Conservation (phyloP, 2,113 vertebrate genomes). For the Panthera leo region DNA sequence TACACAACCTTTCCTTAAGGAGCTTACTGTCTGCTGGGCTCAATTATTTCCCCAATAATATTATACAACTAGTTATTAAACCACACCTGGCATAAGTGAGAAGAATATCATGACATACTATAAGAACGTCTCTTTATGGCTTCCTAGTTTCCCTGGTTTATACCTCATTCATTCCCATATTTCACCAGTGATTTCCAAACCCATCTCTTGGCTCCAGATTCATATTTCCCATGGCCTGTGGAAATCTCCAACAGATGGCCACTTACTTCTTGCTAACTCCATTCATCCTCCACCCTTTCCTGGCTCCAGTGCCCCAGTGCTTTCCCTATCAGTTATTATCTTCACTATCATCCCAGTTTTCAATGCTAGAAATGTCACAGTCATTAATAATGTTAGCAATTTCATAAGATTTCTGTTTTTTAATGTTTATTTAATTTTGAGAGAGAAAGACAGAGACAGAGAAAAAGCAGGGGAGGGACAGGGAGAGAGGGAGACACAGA, state of each 20-base stretch:
- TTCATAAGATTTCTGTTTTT: neutral
- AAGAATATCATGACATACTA: neutral
- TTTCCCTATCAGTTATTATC: neutral
- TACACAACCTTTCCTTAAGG: neutral
- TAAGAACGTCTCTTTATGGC: neutral
- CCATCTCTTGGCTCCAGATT: neutral
- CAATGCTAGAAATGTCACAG: neutral
- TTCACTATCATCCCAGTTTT: neutral
- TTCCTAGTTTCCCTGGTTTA: neutral
- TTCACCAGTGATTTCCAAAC: neutral
- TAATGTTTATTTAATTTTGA: too few relatives aligned
- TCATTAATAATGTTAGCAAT: neutral
- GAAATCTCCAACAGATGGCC: neutral
- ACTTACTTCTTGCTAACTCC: neutral
- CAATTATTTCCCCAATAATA: neutral
- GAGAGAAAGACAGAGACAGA: too few relatives aligned
- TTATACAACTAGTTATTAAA: neutral
- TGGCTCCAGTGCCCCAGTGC: neutral
- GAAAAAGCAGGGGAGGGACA: too few relatives aligned
- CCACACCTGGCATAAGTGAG: neutral
- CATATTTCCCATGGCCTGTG: neutral
- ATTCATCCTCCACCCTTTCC: neutral
- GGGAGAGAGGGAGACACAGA: too few relatives aligned
- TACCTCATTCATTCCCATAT: neutral
- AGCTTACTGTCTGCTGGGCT: neutral